Evolutionary conservation across 1,140 invertebrate species (phyloP), one percentile per base, ranked within the genome.

Genomic region (Campoletis sonorensis): DNA sequence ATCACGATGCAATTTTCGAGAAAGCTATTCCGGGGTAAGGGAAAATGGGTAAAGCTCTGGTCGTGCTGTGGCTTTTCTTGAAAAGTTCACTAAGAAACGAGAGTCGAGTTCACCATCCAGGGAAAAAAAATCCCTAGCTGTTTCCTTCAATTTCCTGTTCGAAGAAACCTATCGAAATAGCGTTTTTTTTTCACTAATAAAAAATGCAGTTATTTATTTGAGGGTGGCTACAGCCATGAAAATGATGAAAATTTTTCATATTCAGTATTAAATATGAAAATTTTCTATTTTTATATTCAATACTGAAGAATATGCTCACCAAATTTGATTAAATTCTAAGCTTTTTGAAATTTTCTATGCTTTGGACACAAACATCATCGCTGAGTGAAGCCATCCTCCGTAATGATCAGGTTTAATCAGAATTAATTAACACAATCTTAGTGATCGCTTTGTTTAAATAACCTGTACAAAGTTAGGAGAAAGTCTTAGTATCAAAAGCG

Each of bases 1-100:
- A 77, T 77, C 73, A 37, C 73, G 73, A 77, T 77, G 27, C 73
- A 77, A 77, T 77, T 77, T 77, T 77, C 73, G 18, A 61, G 30
- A 37, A 70, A 61, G 73, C 16, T 27, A 58, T 30, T 75, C 72
- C 27, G 70, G n/a, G 10, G 2, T 26, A 30, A 75, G 49, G 30
- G 26, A 30, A 75, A 33, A 70, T 18, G 26, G n/a, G 27, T 64
- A 4, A 23, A 64, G n/a, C 21, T 21, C 21, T 23, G 8, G 11
- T 26, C 23, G 27, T 27, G 27, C 23, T 64, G 61, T 27, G 61
- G 23, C 1, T 27, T 61, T 64, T 15, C 23, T 27, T 27, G 61
- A 27, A 64, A 64, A 58, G 18, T n/a, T 64, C 23, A 27, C 67
- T 23, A 3, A 2, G 61, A 26, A 3, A 27, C 21, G 61, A 64